Base-by-base conservation (phyloP, 2,888 invertebrate species). In the Pseudococcus jackbeardsleyi region DNA sequence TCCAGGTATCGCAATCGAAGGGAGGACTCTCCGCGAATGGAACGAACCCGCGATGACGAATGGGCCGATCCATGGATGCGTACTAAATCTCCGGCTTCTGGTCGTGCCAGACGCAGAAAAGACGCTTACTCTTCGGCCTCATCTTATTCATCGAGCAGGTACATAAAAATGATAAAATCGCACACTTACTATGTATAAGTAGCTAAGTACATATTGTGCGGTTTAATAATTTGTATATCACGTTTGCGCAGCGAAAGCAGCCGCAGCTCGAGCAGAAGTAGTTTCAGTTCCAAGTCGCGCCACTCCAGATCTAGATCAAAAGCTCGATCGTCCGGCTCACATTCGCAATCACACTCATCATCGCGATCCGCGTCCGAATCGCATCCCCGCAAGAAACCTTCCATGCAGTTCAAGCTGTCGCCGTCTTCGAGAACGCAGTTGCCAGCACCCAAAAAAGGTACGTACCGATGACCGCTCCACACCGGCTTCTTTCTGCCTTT, bases 31-130 rank as follows among this genome's bases (percentile, higher is more conserved):
- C 89, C 89, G n/a, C 87, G 89, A 48, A 79, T 88, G 33, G 89
- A 89, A 33, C 89, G 89, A 84, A 50, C 54, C 12, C 89, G 90
- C 84, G 90, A 90, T n/a, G 98, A 98, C 91, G 98, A 98, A 91
- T 98, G 98, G 98, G 96, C 96, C 77, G 98, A 98, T 92, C 98
- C 98, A 0, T 98, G 98, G 98, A 97, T 97, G 95, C 86, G 89
- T 46, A 89, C 89, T 19, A 90, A 89, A 84, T 89, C 89, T 15
- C 89, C 89, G 15, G 89, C 88, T 17, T 86, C 89, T 7, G 86
- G 89, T 26, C 88, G 88, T 26, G 50, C 86, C 90, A 91, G 92
- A 90, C 91, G 92, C 42, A 91, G 92, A 90, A 91, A 92, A 91
- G 94, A 94, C 89, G 95, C 95, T 26, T 95, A 95, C 90, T 95